phyloP scores from a whole-genome alignment of 2,797 vertebrate species.

The Thamnophis elegans region DNA sequence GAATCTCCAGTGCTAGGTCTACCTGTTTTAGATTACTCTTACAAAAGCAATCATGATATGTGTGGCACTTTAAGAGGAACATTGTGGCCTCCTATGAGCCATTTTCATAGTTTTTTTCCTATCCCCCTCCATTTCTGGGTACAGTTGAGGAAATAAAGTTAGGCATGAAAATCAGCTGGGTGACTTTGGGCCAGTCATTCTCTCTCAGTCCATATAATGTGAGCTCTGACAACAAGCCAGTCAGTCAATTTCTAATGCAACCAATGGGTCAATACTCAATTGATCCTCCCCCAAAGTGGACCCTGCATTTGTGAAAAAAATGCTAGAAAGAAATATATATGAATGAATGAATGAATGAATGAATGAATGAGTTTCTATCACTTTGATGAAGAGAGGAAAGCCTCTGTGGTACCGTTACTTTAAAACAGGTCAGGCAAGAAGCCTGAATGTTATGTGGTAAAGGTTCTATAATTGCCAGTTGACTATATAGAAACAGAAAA shows the following conservation, averaged over 20 bases:
- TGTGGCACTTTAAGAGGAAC: background rate
- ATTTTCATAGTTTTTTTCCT: background rate
- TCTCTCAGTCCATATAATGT: background rate
- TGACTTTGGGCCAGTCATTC: background rate
- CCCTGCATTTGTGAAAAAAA: background rate
- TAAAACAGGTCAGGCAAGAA: background rate
- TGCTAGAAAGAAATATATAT: background rate
- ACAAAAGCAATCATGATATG: background rate
- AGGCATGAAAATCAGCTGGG: background rate
- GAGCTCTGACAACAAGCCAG: background rate
- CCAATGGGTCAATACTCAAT: background rate
- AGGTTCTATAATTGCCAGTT: constrained; percentile 23
- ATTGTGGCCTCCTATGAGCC: background rate
- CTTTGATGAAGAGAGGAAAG: background rate
- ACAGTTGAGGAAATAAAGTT: background rate
- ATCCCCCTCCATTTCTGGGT: background rate
- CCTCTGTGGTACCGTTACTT: background rate
- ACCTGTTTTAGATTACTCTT: background rate
- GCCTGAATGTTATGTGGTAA: constrained; percentile 7
- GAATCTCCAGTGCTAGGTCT: background rate
- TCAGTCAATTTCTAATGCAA: background rate
- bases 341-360: too few species aligned
- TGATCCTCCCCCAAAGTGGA: background rate
- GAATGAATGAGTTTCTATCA: background rate
- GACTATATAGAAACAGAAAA: background rate